These are phyloP conservation scores for Trogon melanurus DNA, from an alignment of 2,113 vertebrate genomes.

Conservation along the genomic window DNA sequence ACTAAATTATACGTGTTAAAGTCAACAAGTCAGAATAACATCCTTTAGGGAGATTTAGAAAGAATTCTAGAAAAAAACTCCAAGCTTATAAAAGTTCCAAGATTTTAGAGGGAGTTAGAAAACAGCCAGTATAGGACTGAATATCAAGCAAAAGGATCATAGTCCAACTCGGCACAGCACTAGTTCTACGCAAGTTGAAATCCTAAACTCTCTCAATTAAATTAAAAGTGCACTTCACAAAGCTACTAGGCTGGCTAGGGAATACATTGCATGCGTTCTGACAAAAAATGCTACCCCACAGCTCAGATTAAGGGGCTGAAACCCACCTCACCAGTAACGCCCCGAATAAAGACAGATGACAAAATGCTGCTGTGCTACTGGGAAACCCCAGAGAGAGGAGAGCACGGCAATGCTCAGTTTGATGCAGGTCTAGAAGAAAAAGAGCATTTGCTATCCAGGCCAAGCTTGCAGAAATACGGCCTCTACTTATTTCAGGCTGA, in stretches of 20 bases:
- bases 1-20: background rate
- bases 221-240: background rate
- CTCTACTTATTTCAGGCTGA: background rate
- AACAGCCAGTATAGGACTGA: background rate
- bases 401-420: background rate
- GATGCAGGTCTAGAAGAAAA: background rate
- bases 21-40: background rate
- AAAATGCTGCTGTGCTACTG: background rate
- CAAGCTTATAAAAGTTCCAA: background rate
- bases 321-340: background rate
- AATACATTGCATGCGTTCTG: background rate
- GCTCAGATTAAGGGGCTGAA: background rate
- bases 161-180: background rate
- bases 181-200: background rate
- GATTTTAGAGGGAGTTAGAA: background rate
- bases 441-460: background rate
- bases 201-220: background rate
- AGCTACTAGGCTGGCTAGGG: background rate
- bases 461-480: background rate
- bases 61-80: background rate
- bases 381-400: background rate
- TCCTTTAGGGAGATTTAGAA: background rate
- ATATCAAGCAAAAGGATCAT: background rate
- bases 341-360: background rate
- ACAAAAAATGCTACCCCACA: background rate